Evolutionary conservation across 35 echinoderm and acorn worm species (phyloP), one percentile per base, ranked within the genome.

Genomic region (Hemicentrotus pulcherrimus): DNA sequence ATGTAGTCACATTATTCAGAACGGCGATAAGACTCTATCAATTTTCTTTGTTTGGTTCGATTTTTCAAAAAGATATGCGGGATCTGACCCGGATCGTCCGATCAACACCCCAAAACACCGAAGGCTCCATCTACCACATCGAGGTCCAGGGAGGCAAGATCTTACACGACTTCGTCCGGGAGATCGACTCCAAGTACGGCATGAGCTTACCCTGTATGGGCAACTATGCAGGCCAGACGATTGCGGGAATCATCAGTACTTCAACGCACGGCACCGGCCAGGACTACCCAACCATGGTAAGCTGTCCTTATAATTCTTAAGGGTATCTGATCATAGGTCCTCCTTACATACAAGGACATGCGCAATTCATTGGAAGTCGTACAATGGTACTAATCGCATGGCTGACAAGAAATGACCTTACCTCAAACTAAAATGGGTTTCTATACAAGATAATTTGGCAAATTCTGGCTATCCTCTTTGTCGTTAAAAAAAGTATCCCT

Each of bases 211-310:
- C 97, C 3, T 97, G 96, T 46, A 98, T 98, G 97, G 97, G 97
- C 6, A 98, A 98, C 92, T 98, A 98, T 78, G 97, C 96, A 4
- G 97, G 97, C 0, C 97, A 98, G 94, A 98, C 97, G 2, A 95
- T 97, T 3, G 97, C 97, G 6, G 97, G 97, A 41, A 98, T 98
- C 58, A 97, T 97, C 86, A 98, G 97, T 48, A 98, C 97, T 60
- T 98, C 97, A 19, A 98, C 97, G 8, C 97, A 98, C 32, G 97
- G 97, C 4, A 97, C 97, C 15, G 96, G 96, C 18, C 96, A 97
- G 47, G 97, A 97, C 86, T 97, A 97, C 30, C 97, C 96, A 32
- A 98, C 97, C 47, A 98, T 98, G 97, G 97, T 98, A 97, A 47
- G 96, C 24, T 33, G 10, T 94, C 16, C 30, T 91, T 10, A 78